Percentiles rank a stretch among this genome's conserved stretches.
Evolutionary conservation across 2,797 vertebrate genomes (phyloP).

Genomic region (Carcharodon carcharias): DNA sequence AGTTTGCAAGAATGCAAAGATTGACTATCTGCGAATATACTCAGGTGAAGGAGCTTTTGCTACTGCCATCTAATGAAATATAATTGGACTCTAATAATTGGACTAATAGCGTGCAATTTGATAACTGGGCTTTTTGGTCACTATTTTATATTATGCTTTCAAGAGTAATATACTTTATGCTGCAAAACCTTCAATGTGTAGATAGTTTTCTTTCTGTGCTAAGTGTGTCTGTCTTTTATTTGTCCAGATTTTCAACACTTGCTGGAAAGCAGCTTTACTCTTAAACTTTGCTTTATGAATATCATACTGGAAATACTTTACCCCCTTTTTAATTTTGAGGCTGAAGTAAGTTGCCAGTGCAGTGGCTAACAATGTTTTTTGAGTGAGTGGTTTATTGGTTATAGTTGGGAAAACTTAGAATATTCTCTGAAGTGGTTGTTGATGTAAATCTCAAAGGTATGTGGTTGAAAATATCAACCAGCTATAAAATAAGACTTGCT

Average conservation of each 20-base stretch:
- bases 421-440: neutral
- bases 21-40: neutral
- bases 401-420: neutral
- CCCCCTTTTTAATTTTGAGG: neutral
- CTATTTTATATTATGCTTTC: neutral
- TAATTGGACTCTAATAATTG: neutral
- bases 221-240: neutral
- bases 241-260: neutral
- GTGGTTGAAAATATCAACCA: neutral
- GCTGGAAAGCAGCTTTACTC: neutral
- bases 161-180: neutral
- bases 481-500: too few relatives aligned
- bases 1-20: neutral
- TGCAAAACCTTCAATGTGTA: neutral
- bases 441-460: neutral
- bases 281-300: neutral
- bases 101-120: neutral
- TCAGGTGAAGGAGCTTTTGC: neutral
- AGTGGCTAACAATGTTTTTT: neutral
- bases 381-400: neutral
- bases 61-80: neutral
- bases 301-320: neutral
- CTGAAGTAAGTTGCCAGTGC: neutral
- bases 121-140: neutral
- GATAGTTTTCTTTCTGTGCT: neutral